Evolutionary conservation across 1,140 invertebrate genomes (phyloP).

Genomic region (Ips typographus): DNA sequence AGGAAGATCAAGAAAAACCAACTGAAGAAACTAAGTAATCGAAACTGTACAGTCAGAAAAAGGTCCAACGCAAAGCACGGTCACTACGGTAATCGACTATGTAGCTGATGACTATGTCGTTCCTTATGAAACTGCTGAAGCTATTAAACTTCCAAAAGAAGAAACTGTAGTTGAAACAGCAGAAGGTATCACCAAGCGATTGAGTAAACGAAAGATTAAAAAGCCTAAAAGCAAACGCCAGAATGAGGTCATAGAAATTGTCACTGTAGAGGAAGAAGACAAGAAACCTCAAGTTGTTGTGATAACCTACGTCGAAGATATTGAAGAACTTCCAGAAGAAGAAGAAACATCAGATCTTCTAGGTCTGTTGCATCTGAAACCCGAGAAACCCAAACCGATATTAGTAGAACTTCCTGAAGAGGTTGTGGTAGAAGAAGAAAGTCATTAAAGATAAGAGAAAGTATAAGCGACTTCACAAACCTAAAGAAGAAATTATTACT

Average conservation of each 20-base stretch:
- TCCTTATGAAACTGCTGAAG: constrained; percentile 16
- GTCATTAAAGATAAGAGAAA: constrained; percentile 38
- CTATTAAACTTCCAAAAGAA: constrained; percentile 45
- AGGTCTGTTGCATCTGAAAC: constrained; percentile 25
- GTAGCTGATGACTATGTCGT: constrained; percentile 14
- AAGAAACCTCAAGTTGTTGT: constrained; percentile 46
- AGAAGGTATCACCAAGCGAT: constrained; percentile 41
- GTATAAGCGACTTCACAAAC: constrained; percentile 27
- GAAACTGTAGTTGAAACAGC: constrained; percentile 37
- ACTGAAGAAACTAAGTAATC: constrained; percentile 25
- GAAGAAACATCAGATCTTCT: constrained; percentile 12
- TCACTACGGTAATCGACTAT: constrained; percentile 7
- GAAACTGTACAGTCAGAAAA: constrained; percentile 12
- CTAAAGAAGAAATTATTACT: constrained; percentile 37
- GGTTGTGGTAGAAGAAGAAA: constrained; percentile 38
- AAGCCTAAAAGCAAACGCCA: constrained; percentile 51
- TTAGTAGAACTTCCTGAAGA: constrained; percentile 39
- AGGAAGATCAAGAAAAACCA: constrained; percentile 29
- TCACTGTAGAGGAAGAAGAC: constrained; percentile 47
- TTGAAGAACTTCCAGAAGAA: constrained; percentile 37
- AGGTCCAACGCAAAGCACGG: constrained; percentile 9
- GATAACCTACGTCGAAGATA: constrained; percentile 48
- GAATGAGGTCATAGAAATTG: constrained; percentile 47
- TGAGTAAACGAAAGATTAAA: constrained; percentile 49
- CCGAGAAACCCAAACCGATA: constrained; percentile 29